phyloP scores from a whole-genome alignment of 2,888 invertebrate genomes.

The Allacma fusca region DNA sequence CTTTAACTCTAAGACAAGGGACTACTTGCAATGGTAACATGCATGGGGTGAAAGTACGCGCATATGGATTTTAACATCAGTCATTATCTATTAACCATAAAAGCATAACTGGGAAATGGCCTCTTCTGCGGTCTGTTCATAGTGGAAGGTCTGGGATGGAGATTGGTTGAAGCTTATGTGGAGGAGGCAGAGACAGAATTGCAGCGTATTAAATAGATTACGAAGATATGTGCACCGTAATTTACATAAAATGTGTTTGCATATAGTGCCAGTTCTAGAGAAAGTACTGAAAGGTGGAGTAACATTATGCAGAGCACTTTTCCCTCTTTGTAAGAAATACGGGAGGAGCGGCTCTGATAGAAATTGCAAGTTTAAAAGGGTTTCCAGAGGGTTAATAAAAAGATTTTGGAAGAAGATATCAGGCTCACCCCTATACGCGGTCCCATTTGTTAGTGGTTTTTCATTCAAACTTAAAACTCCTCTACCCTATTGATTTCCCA shows the following conservation, averaged over 20 bases:
- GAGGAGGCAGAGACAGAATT: neutral
- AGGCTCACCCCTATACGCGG: neutral
- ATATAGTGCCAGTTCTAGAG: too few species aligned
- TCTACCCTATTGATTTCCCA: conserved; percentile 43
- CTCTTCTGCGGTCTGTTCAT: too few species aligned
- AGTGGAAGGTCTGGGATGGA: too few species aligned
- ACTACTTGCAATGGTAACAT: too few species aligned
- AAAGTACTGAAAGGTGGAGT: neutral
- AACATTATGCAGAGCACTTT: conserved; percentile 5
- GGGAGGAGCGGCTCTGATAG: neutral
- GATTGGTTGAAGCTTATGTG: too few species aligned
- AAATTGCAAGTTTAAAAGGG: neutral
- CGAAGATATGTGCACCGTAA: neutral
- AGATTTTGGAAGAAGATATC: conserved; percentile 8
- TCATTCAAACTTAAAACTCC: conserved; percentile 8
- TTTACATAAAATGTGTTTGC: neutral
- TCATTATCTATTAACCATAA: too few species aligned
- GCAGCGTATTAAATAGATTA: neutral
- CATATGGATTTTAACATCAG: too few species aligned
- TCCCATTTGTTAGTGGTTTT: conserved; percentile 20
- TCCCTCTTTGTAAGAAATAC: neutral
- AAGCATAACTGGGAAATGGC: too few species aligned
- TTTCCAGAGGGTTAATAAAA: conserved; percentile 34
- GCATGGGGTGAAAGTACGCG: too few species aligned
- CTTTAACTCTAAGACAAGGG: too few species aligned